These are phyloP conservation scores for Ochotona curzoniae DNA, from an alignment of 2,113 vertebrate species.

Conservation along the genomic window DNA sequence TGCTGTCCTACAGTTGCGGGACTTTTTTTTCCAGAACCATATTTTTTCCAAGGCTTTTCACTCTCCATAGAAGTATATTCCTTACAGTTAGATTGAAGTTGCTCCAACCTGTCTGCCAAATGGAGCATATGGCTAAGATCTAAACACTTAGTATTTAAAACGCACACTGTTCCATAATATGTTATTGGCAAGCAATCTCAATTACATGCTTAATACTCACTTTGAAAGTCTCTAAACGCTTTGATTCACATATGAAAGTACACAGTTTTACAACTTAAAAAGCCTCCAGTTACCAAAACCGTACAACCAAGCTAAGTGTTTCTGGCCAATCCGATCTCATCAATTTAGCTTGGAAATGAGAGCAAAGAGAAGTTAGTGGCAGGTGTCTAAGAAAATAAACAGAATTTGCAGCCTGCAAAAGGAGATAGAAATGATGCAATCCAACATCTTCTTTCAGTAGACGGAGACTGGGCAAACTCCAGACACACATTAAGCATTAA, in stretches of 20 bases:
- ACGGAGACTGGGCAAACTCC: neutral
- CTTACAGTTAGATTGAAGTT: constrained; percentile 19
- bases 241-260: constrained; percentile 3
- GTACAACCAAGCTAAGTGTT: constrained; percentile 13
- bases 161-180: neutral
- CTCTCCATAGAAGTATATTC: neutral
- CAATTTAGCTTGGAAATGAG: constrained; percentile 48
- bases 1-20: neutral
- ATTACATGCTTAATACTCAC: neutral
- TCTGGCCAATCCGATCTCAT: constrained; percentile 27
- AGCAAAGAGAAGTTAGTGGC: neutral
- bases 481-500: neutral
- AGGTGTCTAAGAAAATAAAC: constrained; percentile 1
- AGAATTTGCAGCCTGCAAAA: constrained; percentile 27
- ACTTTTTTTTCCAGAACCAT: neutral
- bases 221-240: neutral
- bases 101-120: neutral
- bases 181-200: neutral
- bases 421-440: neutral
- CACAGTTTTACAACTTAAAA: constrained; percentile 14
- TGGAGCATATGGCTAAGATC: constrained; percentile 2
- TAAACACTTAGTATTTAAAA: constrained; percentile 18
- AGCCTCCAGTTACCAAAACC: constrained; percentile 44
- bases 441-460: neutral
- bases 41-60: neutral